A percentile compares a stretch with the other conserved stretches of the same genome.
phyloP scores from a whole-genome alignment of 2,797 vertebrate genomes.

The Anomalospiza imberbis region DNA sequence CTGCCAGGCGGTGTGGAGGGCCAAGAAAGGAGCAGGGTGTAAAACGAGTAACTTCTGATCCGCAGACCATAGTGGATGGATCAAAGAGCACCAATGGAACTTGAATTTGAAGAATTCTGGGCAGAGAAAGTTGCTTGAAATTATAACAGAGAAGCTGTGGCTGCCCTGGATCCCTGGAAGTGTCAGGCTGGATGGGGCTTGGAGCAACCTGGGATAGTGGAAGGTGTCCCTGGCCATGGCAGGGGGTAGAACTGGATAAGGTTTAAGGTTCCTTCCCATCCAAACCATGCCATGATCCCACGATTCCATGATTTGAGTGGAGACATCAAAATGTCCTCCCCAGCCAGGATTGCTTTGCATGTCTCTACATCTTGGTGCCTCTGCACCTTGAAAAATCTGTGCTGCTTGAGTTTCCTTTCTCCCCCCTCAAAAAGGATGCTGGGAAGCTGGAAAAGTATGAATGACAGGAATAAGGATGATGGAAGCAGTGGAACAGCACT shows the following conservation, averaged over 20 bases:
- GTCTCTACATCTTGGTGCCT: neutral
- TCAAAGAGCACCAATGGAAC: neutral
- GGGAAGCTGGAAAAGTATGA: neutral
- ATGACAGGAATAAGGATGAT: neutral
- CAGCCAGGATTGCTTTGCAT: neutral
- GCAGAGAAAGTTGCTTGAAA: neutral
- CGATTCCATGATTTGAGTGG: rapidly evolving
- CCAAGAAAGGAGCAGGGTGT: neutral
- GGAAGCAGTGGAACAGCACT: neutral
- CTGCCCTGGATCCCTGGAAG: neutral
- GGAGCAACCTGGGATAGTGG: neutral
- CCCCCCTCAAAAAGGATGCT: neutral
- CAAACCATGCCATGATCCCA: neutral
- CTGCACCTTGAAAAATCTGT: neutral
- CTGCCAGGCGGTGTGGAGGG: neutral
- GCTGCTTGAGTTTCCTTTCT: neutral
- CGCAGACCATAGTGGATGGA: rapidly evolving
- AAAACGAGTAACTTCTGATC: neutral
- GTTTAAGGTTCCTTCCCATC: neutral
- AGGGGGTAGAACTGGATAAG: neutral
- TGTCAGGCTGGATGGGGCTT: neutral
- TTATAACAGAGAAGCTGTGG: neutral
- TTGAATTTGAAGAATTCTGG: neutral
- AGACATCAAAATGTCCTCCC: neutral
- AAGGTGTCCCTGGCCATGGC: neutral